These are phyloP conservation scores for Cercocebus atys DNA, from an alignment of 2,113 vertebrate species.

Conservation along the genomic window DNA sequence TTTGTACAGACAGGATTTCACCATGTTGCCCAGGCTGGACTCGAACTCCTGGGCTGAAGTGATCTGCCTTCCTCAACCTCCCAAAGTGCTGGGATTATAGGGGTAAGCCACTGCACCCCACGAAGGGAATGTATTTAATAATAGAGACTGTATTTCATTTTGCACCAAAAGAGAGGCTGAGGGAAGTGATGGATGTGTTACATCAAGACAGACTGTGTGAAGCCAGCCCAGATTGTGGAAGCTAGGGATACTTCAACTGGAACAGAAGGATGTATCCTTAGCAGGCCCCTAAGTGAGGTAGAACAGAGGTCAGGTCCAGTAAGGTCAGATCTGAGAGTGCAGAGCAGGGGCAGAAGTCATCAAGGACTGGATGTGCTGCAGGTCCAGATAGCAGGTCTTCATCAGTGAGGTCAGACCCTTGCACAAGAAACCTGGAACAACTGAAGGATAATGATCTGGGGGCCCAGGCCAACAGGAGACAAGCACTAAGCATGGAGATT, in stretches of 20 bases:
- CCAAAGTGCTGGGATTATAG: too few species aligned
- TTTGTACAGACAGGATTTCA: too few species aligned
- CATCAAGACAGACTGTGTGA: not conserved
- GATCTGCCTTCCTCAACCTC: too few species aligned
- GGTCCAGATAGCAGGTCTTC: not conserved
- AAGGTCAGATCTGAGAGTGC: not conserved
- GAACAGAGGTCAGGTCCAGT: not conserved
- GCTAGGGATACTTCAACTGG: not conserved
- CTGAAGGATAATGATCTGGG: not conserved
- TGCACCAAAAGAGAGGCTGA: not conserved
- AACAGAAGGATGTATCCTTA: not conserved
- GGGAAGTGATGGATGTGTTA: not conserved
- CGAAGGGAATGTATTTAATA: not conserved
- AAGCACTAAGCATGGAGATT: not conserved
- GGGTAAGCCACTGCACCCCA: too few species aligned
- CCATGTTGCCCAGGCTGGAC: too few species aligned
- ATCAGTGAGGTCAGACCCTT: not conserved
- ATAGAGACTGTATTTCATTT: not conserved
- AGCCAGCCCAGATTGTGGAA: not conserved
- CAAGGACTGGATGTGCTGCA: not conserved
- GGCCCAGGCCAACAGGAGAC: not conserved
- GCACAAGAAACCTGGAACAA: not conserved
- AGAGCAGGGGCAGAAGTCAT: not conserved
- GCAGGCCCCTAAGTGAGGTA: not conserved
- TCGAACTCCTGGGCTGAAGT: too few species aligned